Evolutionary conservation across 2,113 vertebrate species (phyloP).

Genomic region (Nematolebias whitei): DNA sequence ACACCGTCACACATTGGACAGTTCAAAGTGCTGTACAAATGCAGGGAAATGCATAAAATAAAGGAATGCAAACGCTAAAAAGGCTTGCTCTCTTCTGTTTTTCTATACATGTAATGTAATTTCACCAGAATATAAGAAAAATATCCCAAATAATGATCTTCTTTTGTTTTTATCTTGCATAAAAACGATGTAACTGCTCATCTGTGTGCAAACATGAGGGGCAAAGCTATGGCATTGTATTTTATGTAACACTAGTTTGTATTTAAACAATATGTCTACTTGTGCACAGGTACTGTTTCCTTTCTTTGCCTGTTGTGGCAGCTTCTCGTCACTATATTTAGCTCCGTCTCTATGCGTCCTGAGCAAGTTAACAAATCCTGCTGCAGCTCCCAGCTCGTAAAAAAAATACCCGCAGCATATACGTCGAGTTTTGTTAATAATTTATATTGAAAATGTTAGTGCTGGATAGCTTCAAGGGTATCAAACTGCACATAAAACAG

Average conservation of each 20-base stretch:
- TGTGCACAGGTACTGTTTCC: slow-evolving; percentile 41
- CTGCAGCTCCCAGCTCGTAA: slow-evolving; percentile 53
- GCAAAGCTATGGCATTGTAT: slow-evolving; percentile 10
- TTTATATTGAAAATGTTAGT: slow-evolving; percentile 6
- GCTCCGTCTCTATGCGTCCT: slow-evolving; percentile 77
- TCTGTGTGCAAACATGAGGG: slow-evolving; percentile 8
- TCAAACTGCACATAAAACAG: background rate
- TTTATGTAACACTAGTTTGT: slow-evolving; percentile 11
- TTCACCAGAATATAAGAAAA: no score
- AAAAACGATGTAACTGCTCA: background rate
- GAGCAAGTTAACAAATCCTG: slow-evolving; percentile 71
- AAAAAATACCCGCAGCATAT: slow-evolving; percentile 44
- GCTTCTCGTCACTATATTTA: slow-evolving; percentile 77
- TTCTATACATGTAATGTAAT: background rate
- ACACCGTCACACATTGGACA: no score
- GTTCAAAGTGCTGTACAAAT: no score
- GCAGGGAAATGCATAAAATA: no score
- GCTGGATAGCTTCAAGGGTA: no score
- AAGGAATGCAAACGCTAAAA: background rate
- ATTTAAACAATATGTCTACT: slow-evolving; percentile 16
- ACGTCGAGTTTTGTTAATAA: slow-evolving; percentile 21
- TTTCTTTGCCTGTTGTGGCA: slow-evolving; percentile 58
- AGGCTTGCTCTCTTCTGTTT: background rate
- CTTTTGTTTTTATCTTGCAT: background rate
- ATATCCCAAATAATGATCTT: no score